Evolutionary conservation across 2,113 vertebrate species (phyloP), one percentile per base, ranked within the genome.

Genomic region (Calyptomena viridis): DNA sequence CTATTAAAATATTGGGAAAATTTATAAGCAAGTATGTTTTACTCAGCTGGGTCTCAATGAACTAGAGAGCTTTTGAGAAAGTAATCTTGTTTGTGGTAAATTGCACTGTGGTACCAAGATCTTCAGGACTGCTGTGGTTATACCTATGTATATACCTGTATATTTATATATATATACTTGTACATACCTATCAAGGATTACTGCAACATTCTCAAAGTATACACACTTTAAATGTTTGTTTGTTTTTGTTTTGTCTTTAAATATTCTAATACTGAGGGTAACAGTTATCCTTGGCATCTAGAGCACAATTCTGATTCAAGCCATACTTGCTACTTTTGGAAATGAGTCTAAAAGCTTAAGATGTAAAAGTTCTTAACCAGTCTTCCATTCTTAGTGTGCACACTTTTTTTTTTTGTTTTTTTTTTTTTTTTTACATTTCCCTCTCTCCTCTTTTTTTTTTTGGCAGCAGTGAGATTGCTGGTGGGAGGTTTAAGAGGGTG

Each of bases 401-500:
- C 6, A 11, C 5, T 37, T 39, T 15, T 58, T n/a, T 46, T 0
- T 6, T 9, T 5, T 4, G 11, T 21, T 46, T 56, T 64, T 18
- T 8, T 1, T 67, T 30, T 40, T 1, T 5, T 37, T 5, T 3
- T 25, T 31, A 1, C 39, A 40, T 39, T 75, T 62, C 20, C 33
- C 3, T 44, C 4, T 40, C 12, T 3, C 9, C 17, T 11, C 6
- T 31, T 44, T 52, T 27, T 56, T 52, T 73, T 21, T 66, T 59
- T 64, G 21, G 14, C 5, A 3, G 30, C 30, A 46, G 1, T 80
- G 14, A 20, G 71, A 28, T 3, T 87, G 68, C 37, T 76, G 47
- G 28, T 84, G 59, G 25, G 28, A 58, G 10, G 30, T 56, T 69
- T 75, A 52, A 60, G 50, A n/a, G 3, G 47, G 20, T 0, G 0